Percentiles rank a stretch among this genome's conserved stretches.
phyloP scores from a whole-genome alignment of 2,797 vertebrate genomes.

The Bufotes viridis region DNA sequence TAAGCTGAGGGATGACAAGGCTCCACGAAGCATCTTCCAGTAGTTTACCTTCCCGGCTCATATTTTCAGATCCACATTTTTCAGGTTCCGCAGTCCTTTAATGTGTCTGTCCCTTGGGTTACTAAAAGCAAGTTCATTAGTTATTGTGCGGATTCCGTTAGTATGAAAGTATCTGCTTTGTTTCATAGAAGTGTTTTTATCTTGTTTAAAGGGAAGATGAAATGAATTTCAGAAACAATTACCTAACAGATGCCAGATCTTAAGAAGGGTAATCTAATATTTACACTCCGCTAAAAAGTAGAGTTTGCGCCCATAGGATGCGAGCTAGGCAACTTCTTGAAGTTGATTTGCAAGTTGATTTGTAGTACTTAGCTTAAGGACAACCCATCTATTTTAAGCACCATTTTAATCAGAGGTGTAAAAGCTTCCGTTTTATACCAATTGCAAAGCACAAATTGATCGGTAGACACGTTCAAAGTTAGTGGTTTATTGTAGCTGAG shows the following conservation, averaged over 20 bases:
- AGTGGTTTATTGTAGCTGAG: too few species aligned
- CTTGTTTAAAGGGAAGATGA: slow-evolving; percentile 32
- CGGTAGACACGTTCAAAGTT: neutral
- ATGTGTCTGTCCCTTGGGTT: slow-evolving; percentile 12
- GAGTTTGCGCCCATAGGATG: neutral
- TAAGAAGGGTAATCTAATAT: slow-evolving; percentile 26
- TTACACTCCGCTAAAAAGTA: slow-evolving; percentile 11
- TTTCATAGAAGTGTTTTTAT: slow-evolving; percentile 18
- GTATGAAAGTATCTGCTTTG: slow-evolving; percentile 14
- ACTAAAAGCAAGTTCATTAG: neutral
- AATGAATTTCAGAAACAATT: slow-evolving; percentile 34
- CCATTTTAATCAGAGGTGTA: neutral
- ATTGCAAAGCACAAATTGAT: neutral
- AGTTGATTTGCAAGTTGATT: neutral
- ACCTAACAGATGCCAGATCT: slow-evolving; percentile 33
- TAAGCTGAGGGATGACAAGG: neutral
- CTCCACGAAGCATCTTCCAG: neutral
- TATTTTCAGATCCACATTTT: neutral
- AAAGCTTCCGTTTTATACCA: neutral
- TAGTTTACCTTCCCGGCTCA: slow-evolving; percentile 5
- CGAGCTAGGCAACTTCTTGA: neutral
- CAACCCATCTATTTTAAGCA: neutral
- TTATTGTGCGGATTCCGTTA: slow-evolving; percentile 13
- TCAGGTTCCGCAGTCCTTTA: neutral
- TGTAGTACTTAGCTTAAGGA: neutral